Conservation (phyloP, 2,888 invertebrate genomes). For the Salpingus planirostris region DNA sequence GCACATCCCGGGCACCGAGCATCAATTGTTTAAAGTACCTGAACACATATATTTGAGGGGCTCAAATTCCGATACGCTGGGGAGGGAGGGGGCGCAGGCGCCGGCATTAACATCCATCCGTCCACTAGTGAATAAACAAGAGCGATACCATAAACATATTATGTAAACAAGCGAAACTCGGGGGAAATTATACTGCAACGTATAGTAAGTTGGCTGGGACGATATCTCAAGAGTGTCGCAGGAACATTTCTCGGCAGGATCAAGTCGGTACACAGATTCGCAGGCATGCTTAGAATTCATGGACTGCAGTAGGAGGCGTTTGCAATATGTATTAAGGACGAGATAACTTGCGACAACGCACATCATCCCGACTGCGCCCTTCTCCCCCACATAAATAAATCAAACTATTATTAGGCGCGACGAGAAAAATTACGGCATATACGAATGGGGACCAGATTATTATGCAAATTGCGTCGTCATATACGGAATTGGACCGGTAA, state of each 20-base stretch:
- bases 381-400: no score
- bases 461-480: no score
- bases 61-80: slow-evolving; percentile 13
- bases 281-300: slow-evolving; percentile 25
- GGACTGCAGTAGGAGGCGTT: slow-evolving; percentile 18
- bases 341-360: no score
- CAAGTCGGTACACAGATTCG: slow-evolving; percentile 24
- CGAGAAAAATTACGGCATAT: no score
- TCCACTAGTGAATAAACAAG: slow-evolving; percentile 25
- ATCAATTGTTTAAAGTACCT: slow-evolving; percentile 15
- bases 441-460: no score
- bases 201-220: slow-evolving; percentile 23
- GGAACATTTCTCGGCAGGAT: slow-evolving; percentile 25
- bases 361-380: no score
- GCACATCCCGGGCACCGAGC: slow-evolving; percentile 9
- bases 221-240: slow-evolving; percentile 31
- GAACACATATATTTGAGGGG: slow-evolving; percentile 15
- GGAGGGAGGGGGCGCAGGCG: slow-evolving; percentile 10
- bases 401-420: no score
- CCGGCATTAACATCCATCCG: slow-evolving; percentile 15
- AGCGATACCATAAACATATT: slow-evolving; percentile 38
- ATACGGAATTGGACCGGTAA: no score
- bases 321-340: no score
- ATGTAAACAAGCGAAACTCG: slow-evolving; percentile 42
- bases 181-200: slow-evolving; percentile 37